Evolutionary conservation across 1,140 invertebrate genomes (phyloP).

Genomic region (Caenorhabditis brenneri): DNA sequence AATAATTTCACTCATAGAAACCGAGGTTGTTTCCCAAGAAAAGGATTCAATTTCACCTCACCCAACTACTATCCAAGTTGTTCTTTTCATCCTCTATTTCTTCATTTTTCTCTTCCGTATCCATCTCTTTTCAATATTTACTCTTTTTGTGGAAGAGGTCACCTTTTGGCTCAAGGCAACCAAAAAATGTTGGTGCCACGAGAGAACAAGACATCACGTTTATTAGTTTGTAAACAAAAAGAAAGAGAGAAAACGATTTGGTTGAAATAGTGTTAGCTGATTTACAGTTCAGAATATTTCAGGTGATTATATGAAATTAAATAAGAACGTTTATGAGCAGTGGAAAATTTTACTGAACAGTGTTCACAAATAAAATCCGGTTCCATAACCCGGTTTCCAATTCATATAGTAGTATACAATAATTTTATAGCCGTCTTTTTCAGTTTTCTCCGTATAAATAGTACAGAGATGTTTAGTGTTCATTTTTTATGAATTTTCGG

Average conservation of each 20-base stretch:
- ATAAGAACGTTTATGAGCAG: too few species aligned
- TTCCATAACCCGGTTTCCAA: too few species aligned
- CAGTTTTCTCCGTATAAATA: too few species aligned
- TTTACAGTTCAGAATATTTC: too few species aligned
- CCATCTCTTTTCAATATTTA: slow-evolving; percentile 20
- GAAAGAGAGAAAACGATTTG: neutral
- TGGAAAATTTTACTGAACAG: too few species aligned
- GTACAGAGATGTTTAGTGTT: neutral
- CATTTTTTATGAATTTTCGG: neutral
- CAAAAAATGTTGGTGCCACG: neutral
- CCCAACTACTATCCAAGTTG: too few species aligned
- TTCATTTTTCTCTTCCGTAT: neutral
- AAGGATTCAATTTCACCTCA: slow-evolving; percentile 12
- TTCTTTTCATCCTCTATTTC: neutral
- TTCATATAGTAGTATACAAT: too few species aligned
- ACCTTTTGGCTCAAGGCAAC: slow-evolving; percentile 17
- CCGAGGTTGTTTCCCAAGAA: slow-evolving; percentile 4
- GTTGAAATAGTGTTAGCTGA: too few species aligned
- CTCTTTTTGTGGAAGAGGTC: slow-evolving; percentile 30
- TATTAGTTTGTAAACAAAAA: slow-evolving; percentile 22
- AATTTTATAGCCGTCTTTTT: too few species aligned
- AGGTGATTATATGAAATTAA: too few species aligned
- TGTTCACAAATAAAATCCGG: too few species aligned
- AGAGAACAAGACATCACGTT: slow-evolving; percentile 11
- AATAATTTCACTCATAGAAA: neutral